These are phyloP conservation scores for Lampris megalopsis DNA, from an alignment of 2,113 vertebrate species.

Conservation along the genomic window DNA sequence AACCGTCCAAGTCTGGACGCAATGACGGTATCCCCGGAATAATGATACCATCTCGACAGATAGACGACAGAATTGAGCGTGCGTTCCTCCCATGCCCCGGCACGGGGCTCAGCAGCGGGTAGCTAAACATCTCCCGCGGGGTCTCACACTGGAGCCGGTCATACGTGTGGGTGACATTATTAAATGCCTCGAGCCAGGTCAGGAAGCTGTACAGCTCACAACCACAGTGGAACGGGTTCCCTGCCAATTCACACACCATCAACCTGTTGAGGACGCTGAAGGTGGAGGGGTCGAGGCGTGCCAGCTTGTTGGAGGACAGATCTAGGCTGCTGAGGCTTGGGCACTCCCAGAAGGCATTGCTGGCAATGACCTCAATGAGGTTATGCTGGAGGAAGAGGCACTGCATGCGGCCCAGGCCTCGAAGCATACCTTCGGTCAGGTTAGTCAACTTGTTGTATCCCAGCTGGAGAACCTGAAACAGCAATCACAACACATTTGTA, in stretches of 20 bases:
- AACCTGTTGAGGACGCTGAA: constrained; percentile 90
- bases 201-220: constrained; percentile 95
- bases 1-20: constrained; percentile 86
- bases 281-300: constrained; percentile 90
- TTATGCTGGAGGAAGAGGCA: constrained; percentile 98
- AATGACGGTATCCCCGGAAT: constrained; percentile 88
- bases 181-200: constrained; percentile 94
- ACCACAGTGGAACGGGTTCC: constrained; percentile 97
- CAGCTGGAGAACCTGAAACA: constrained; percentile 89
- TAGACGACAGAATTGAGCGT: constrained; percentile 89
- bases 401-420: constrained; percentile 94
- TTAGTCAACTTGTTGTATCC: constrained; percentile 98
- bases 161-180: constrained; percentile 96
- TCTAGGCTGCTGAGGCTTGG: constrained; percentile 96
- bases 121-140: constrained; percentile 89
- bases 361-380: constrained; percentile 94
- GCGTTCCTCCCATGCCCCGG: constrained; percentile 92
- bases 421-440: constrained; percentile 94
- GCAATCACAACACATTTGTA: background rate
- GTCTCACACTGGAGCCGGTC: constrained; percentile 97
- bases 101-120: constrained; percentile 89
- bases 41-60: constrained; percentile 89
- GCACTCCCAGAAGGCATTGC: constrained; percentile 94
- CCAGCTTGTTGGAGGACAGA: constrained; percentile 95
- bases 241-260: constrained; percentile 94